Evolutionary conservation across 2,888 invertebrate genomes (phyloP), one percentile per base, ranked within the genome.

Genomic region (Ectemnius lituratus): DNA sequence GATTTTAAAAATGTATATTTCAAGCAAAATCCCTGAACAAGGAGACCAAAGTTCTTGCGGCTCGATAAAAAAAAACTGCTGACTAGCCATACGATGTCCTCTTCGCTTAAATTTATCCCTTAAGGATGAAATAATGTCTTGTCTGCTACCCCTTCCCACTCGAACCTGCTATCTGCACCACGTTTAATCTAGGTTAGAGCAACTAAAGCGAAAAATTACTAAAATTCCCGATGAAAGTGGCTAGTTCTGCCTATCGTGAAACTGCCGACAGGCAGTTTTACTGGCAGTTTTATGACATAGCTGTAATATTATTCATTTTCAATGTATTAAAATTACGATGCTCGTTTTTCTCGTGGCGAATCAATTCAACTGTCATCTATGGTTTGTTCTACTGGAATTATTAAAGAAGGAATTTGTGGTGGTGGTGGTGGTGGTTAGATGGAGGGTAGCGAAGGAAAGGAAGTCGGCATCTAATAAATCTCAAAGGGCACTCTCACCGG

Each of bases 21-120:
- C 37, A 56, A 14, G 18, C 64, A 28, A 68, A 67, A 47, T 47
- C 27, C 67, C 27, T 45, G 57, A 64, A 76, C 56, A 57, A 69
- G 57, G 52, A 23, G 67, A 70, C 52, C 49, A 20, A 62, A 73
- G 65, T 82, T 83, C 77, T 83, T 84, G 67, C 75, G 58, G 65
- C 67, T 6, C 11, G 73, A 14, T 59, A 74, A 78, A 77, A 84
- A 84, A 79, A 78, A 84, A 78, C 79, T 74, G 82, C 83, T 84
- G 83, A 84, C 80, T 82, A 27, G 66, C 63, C 67, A 67, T 71
- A 62, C 68, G 67, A 66, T 63, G 46, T 77, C 62, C 62, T 75
- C 60, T 65, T 78, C 62, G 63, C 57, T 18, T 16, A 47, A 59
- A 80, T 80, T 79, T 81, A 81, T 81, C 73, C 65, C 67, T 73